Evolutionary conservation across 1,140 invertebrate genomes (phyloP), one percentile per base, ranked within the genome.

Genomic region (Wiebesia pumilae): DNA sequence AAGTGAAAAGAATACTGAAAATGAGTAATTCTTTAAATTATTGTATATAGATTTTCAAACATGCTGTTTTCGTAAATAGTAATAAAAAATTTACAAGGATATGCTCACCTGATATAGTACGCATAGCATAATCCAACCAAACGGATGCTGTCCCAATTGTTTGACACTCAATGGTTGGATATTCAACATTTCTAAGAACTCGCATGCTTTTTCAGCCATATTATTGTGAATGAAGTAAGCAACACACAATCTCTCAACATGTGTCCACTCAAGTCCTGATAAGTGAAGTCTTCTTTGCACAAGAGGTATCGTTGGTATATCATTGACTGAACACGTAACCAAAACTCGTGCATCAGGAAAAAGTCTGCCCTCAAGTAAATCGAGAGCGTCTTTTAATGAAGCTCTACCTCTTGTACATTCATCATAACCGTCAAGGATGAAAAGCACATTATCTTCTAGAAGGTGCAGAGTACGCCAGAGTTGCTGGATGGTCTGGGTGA

Each of bases 401-500:
- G 30, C 90, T 24, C 92, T 90, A n/a, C 91, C 92, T 12, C 90
- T 90, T 12, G 92, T 87, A 51, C 93, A 93, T 83, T 95, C 94
- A 88, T 95, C 94, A 89, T 95, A 94, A 0, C 95, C 95, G 89
- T 95, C 95, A 54, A 95, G 89, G 33, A 95, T 92, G 87, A 95
- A 94, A 12, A 95, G 90, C 14, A 95, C 91, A 30, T 94, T 92
- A 43, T 94, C 93, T 83, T 95, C 95, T 82, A 95, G 89, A 2
- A 93, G 87, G 83, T 94, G 93, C 65, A 94, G 81, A 10, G 92
- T 93, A 43, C 93, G 91, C 93, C 93, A 94, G 9, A 93, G 90
- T 78, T 93, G 92, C 62, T 88, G 90, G 84, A 90, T 91, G 83
- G 92, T 89, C 33, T 92, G 90, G 12, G 90, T 83, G 35, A 91